Evolutionary conservation across 2,113 vertebrate genomes (phyloP).

Genomic region (Chauna torquata): DNA sequence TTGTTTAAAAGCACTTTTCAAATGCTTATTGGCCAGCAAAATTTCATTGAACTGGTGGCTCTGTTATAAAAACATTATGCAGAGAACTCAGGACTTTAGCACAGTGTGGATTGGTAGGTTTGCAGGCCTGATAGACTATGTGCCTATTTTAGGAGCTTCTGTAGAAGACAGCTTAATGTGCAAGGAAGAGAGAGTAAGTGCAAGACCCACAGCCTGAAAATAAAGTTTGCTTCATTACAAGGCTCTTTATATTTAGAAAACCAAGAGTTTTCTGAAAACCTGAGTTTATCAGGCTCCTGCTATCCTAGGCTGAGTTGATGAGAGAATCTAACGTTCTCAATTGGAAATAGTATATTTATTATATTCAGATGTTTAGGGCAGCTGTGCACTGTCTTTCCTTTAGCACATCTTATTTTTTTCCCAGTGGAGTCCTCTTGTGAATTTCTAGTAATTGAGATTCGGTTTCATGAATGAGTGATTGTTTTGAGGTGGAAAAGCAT

Average conservation of each 20-base stretch:
- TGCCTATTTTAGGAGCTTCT: background rate
- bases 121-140: background rate
- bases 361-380: background rate
- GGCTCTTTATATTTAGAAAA: background rate
- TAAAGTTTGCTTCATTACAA: background rate
- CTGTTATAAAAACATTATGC: background rate
- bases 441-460: background rate
- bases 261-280: background rate
- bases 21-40: background rate
- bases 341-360: background rate
- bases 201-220: background rate
- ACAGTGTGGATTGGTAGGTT: background rate
- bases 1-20: background rate
- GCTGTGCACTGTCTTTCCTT: accelerated
- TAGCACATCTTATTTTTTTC: background rate
- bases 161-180: background rate
- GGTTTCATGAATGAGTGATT: background rate
- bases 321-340: background rate
- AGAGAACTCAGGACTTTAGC: background rate
- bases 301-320: background rate
- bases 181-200: background rate
- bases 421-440: background rate
- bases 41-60: background rate
- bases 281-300: background rate
- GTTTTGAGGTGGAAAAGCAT: background rate